Evolutionary conservation across 2,797 vertebrate genomes (phyloP), one percentile per base, ranked within the genome.

Genomic region (Melanotaenia parkinsoni): DNA sequence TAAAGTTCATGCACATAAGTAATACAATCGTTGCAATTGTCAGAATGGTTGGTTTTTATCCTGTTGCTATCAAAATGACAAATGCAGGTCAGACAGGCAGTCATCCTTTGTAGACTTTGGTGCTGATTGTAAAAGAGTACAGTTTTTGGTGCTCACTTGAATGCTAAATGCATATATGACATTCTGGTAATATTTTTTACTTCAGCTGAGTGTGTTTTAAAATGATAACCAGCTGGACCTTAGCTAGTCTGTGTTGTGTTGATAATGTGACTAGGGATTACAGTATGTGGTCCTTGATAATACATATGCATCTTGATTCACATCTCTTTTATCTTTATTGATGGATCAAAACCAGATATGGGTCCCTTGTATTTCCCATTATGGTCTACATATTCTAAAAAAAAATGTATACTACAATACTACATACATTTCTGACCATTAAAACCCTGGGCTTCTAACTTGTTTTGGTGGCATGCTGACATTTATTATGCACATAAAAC

Each of bases 41-140:
- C 14, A 14, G 47, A 12, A 26, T 47, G 67, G 57, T 33, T 72
- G 16, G 47, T 30, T 43, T 63, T 24, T 28, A 51, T 60, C 26
- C 11, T 26, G 1, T 72, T 80, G 37, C 45, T 53, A 63, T 83
- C 35, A 67, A 73, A 77, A 60, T 78, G 38, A 30, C 33, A 56
- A 64, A 75, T 65, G 28, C 61, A 67, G 73, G 60, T 76, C 70
- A 70, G 70, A 20, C 45, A 38, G 33, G 33, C 33, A 63, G 66
- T 26, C 40, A 50, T 69, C 40, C 26, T 30, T 0, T 62, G 43
- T 11, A 70, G 13, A 66, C 53, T 33, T 14, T 53, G 51, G n/a
- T 66, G 61, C 53, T 38, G 60, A 74, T 54, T 66, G 24, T 56
- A 70, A 68, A 74, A 65, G 14, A 72, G 51, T 53, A 24, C 13